Evolutionary conservation across 2,113 vertebrate species (phyloP).

Genomic region (Nicator chloris): DNA sequence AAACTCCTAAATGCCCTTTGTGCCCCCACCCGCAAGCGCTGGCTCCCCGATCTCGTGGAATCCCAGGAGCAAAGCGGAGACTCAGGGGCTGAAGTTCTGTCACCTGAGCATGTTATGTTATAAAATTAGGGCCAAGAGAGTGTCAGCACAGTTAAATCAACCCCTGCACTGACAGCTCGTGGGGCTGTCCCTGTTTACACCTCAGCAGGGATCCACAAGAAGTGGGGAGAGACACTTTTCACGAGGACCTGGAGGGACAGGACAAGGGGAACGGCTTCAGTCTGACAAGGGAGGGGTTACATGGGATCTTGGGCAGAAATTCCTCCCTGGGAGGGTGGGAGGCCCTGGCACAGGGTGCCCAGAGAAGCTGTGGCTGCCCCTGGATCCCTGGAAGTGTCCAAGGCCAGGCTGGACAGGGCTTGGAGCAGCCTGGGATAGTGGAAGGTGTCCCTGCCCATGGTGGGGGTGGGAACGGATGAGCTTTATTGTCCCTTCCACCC

Average conservation of each 20-base stretch:
- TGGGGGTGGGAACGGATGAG: fast-evolving
- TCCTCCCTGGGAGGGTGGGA: fast-evolving
- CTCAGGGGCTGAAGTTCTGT: neutral
- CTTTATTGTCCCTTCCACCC: neutral
- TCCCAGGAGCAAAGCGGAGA: neutral
- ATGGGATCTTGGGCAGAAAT: neutral
- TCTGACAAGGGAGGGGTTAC: fast-evolving
- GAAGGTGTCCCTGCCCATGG: neutral
- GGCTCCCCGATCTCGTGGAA: neutral
- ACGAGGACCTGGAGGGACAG: neutral
- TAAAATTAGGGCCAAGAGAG: too few species aligned
- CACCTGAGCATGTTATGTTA: neutral
- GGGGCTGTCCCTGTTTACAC: neutral
- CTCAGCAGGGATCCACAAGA: neutral
- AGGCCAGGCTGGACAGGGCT: neutral
- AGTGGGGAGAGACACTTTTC: neutral
- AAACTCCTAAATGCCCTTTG: neutral
- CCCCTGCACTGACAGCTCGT: fast-evolving
- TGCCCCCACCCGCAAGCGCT: neutral
- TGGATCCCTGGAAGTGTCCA: neutral
- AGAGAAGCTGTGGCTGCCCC: neutral
- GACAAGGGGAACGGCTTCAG: fast-evolving
- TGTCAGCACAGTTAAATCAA: neutral
- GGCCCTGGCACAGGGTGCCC: neutral
- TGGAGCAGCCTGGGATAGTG: neutral